Conservation (phyloP, 2,888 invertebrate genomes). For the Colletes collaris region DNA sequence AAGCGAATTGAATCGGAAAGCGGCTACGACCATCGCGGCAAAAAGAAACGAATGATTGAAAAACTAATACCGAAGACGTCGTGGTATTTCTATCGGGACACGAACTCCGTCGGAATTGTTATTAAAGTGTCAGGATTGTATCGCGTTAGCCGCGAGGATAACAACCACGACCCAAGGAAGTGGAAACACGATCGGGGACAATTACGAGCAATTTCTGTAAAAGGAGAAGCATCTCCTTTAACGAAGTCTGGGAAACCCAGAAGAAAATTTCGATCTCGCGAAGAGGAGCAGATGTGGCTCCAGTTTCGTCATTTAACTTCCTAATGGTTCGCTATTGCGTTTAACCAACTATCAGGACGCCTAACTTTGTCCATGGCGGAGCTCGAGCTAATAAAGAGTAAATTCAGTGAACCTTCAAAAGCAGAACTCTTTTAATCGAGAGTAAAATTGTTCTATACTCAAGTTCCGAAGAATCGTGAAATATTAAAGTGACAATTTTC, state of each 20-base stretch:
- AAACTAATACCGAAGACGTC: constrained; percentile 9
- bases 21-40: not conserved
- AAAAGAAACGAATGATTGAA: not conserved
- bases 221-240: constrained; percentile 2
- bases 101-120: constrained; percentile 25
- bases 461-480: too few species aligned
- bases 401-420: not conserved
- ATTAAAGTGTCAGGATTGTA: constrained; percentile 37
- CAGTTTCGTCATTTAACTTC: not conserved
- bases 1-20: not conserved
- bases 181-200: constrained; percentile 33
- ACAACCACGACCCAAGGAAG: constrained; percentile 26
- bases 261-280: constrained; percentile 2
- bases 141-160: constrained; percentile 23
- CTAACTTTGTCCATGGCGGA: constrained; percentile 23
- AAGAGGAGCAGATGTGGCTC: too few species aligned
- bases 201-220: not conserved
- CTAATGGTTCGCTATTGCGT: constrained; percentile 11
- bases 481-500: too few species aligned
- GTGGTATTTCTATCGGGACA: constrained; percentile 18
- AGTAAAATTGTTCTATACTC: too few species aligned
- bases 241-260: not conserved
- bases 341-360: constrained; percentile 37
- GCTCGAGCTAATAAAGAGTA: constrained; percentile 14
- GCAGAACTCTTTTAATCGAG: not conserved